Conservation (phyloP, 2,113 vertebrate genomes). For the Zonotrichia leucophrys region DNA sequence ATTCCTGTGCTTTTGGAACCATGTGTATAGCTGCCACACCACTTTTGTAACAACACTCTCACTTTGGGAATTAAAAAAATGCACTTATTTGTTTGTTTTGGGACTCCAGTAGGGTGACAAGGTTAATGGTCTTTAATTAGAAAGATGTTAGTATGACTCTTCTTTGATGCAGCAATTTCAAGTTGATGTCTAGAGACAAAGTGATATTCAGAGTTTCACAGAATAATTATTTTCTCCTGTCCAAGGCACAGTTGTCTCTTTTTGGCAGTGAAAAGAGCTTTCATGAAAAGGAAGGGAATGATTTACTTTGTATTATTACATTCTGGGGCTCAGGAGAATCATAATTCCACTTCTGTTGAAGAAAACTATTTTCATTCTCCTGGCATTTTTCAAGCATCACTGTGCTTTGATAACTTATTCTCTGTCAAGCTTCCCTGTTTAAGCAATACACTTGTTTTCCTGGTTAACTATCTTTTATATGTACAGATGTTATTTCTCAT, state of each 20-base stretch:
- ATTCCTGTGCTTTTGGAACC: neutral
- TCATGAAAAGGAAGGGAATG: neutral
- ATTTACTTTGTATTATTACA: neutral
- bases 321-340: neutral
- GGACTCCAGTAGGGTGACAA: neutral
- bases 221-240: neutral
- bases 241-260: neutral
- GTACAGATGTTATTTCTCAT: constrained; percentile 24
- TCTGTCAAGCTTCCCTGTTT: neutral
- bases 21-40: neutral
- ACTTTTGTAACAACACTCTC: neutral
- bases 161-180: constrained; percentile 3
- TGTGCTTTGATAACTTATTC: neutral
- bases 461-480: neutral
- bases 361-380: neutral
- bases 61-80: neutral
- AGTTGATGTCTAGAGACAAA: constrained; percentile 13
- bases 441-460: neutral
- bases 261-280: neutral
- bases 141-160: neutral
- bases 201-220: neutral
- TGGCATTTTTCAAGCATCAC: neutral
- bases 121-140: neutral
- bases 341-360: neutral
- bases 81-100: constrained; percentile 18